Evolutionary conservation across 2,888 invertebrate genomes (phyloP).

Genomic region (Ophioninae sp.): DNA sequence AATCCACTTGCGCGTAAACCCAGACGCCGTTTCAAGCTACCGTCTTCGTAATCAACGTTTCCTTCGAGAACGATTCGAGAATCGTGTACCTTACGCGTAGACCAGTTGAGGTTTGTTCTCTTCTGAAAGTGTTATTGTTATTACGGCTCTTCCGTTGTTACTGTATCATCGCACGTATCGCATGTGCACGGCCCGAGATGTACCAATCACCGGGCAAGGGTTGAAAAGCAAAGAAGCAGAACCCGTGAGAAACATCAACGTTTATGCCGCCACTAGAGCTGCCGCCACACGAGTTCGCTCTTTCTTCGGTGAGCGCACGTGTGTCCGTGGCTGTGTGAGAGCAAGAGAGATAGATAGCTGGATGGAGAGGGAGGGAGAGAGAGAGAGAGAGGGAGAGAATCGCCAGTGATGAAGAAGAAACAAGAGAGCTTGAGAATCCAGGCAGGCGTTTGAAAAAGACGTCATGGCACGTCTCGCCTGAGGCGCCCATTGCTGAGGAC

Average conservation of each 20-base stretch:
- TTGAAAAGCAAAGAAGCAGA: constrained; percentile 63
- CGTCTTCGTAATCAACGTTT: too few species aligned
- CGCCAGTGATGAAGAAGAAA: constrained; percentile 51
- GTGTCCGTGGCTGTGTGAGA: constrained; percentile 6
- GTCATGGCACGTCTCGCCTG: constrained; percentile 65
- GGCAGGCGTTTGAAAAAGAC: constrained; percentile 65
- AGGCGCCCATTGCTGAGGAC: constrained; percentile 58
- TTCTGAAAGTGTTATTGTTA: constrained; percentile 69
- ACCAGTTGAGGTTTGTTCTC: constrained; percentile 54
- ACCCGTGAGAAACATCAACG: constrained; percentile 69
- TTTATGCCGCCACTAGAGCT: constrained; percentile 51
- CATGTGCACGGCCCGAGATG: constrained; percentile 23
- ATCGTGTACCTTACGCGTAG: constrained; percentile 30
- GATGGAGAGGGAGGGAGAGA: constrained; percentile 19
- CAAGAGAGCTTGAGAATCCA: constrained; percentile 59
- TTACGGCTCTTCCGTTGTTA: constrained; percentile 63
- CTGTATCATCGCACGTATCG: constrained; percentile 16
- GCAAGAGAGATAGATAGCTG: constrained; percentile 2
- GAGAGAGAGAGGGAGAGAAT: constrained; percentile 35
- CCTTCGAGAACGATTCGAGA: too few species aligned
- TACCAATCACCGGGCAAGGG: constrained; percentile 46
- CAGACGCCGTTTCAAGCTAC: too few species aligned
- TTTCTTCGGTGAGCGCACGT: constrained; percentile 13
- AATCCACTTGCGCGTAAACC: too few species aligned
- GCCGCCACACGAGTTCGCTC: constrained; percentile 43